Percentiles rank a stretch among this genome's conserved stretches.
These are phyloP conservation scores for Amphiura filiformis DNA, from an alignment of 35 echinoderm and acorn worm species.

Conservation along the genomic window DNA sequence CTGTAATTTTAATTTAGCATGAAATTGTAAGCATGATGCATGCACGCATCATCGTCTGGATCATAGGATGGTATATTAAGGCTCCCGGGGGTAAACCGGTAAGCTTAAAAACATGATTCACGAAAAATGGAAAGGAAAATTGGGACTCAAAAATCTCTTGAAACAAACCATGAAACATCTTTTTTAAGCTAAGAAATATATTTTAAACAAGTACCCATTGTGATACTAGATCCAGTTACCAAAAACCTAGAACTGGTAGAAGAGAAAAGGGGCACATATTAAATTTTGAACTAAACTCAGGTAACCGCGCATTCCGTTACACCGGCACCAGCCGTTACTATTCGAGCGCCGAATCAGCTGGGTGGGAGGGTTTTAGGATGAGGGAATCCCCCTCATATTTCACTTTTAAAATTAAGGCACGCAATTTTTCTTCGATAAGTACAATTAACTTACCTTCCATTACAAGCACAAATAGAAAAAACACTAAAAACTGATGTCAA, in stretches of 20 bases:
- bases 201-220: not conserved
- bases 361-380: not conserved
- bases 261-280: not conserved
- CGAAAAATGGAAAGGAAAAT: too few species aligned
- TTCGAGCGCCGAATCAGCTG: not conserved
- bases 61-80: too few species aligned
- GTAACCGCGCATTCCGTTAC: slow-evolving; percentile 2
- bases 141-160: not conserved
- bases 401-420: not conserved
- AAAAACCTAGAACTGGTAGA: not conserved
- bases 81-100: too few species aligned
- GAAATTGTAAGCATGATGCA: too few species aligned
- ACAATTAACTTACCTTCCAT: not conserved
- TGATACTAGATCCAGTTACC: not conserved
- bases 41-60: too few species aligned
- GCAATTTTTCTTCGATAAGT: not conserved
- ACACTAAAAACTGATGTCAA: not conserved
- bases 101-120: too few species aligned
- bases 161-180: not conserved
- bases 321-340: not conserved
- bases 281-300: not conserved
- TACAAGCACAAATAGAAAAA: not conserved
- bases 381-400: not conserved
- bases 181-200: not conserved
- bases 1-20: too few species aligned